Evolutionary conservation across 2,113 vertebrate genomes (phyloP).

Genomic region (Solea solea): DNA sequence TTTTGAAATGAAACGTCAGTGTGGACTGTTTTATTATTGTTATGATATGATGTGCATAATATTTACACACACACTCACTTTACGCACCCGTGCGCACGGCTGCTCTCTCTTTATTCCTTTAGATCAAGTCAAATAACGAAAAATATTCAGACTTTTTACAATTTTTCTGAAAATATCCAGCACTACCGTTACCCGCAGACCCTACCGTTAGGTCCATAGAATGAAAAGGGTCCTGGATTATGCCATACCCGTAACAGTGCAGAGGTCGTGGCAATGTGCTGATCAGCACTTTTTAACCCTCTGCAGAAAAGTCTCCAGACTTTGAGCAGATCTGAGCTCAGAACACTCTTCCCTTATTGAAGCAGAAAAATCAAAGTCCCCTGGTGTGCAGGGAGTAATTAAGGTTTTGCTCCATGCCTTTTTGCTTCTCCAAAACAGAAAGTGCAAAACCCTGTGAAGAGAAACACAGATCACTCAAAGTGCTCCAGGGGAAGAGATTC

Average conservation of each 20-base stretch:
- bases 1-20: conserved; percentile 6
- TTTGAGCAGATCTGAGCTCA: conserved; percentile 39
- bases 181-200: neutral
- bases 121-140: too few relatives aligned
- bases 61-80: neutral
- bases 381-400: conserved; percentile 76
- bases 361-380: conserved; percentile 76
- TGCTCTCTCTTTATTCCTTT: too few relatives aligned
- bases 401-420: conserved; percentile 73
- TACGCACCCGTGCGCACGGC: neutral
- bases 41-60: neutral
- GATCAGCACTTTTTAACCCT: conserved; percentile 14
- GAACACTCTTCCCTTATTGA: conserved; percentile 54
- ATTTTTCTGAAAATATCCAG: too few relatives aligned
- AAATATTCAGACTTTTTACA: too few relatives aligned
- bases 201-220: neutral
- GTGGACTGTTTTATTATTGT: neutral
- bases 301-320: conserved; percentile 20
- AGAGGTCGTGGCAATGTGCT: conserved; percentile 22
- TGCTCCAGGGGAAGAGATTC: conserved; percentile 16
- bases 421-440: conserved; percentile 46
- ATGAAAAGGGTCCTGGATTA: neutral
- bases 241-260: neutral
- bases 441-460: conserved; percentile 44
- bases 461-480: conserved; percentile 29